Base-by-base conservation (phyloP, 2,888 invertebrate genomes). In the Isoperla grammatica region DNA sequence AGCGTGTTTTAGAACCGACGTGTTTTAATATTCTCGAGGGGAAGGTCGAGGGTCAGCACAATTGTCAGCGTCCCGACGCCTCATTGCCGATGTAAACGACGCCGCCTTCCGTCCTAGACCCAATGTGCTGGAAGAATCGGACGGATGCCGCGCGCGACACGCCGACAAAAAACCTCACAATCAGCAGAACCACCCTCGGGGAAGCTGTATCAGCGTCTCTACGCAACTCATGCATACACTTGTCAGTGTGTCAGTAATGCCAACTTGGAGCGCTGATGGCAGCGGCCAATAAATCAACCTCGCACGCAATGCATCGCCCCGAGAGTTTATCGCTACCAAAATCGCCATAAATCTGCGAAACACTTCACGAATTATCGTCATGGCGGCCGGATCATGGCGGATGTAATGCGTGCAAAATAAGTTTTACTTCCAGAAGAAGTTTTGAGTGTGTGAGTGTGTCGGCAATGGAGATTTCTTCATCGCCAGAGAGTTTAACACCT, bases 41-140 rank as follows among this genome's bases (percentile, higher is more conserved):
- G 45, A 19, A 11, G 17, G 17, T 19, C 45, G 9, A 9, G 9
- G 45, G 23, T 22, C 48, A 22, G n/a, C 48, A 19, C 22, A 48
- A 22, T 48, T 48, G 22, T 20, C 48, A 48, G 13, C 46, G 20
- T 19, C 57, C n/a, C 48, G 50, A 57, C 48, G 49, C 57, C 50
- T 49, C 49, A 49, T 49, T 48, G 57, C 15, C 57, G 49, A 49
- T 57, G 57, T 57, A 49, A 57, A 57, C 57, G 49, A 39, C 53
- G 57, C 35, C 49, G 49, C 15, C 39, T 48, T 48, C 39, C 57
- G 57, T 29, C 22, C 19, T 46, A 15, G 57, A 17, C 13, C 40
- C 57, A 57, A 57, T 57, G 57, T 39, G 57, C 17, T 22, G 57
- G 57, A 57, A 57, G 50, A 49, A 48, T 49, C 53, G 37, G 48